These are phyloP conservation scores for Nomada hirtipes DNA, from an alignment of 2,888 invertebrate species.

Conservation along the genomic window DNA sequence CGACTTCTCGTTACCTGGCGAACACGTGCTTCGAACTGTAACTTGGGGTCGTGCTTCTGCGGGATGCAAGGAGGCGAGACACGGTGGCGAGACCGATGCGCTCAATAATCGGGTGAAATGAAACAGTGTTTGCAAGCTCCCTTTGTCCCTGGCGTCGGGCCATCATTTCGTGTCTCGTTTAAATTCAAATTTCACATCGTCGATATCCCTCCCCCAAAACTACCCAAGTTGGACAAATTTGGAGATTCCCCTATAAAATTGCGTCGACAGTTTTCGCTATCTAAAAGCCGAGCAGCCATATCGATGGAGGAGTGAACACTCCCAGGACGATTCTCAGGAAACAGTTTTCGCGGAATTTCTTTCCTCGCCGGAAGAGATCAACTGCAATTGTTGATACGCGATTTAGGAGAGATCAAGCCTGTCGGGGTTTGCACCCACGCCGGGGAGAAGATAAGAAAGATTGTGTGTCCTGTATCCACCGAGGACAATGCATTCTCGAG, in stretches of 20 bases:
- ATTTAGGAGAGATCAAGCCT: constrained; percentile 7
- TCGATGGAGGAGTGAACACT: not conserved
- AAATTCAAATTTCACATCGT: not conserved
- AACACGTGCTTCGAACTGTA: constrained; percentile 23
- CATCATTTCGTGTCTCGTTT: not conserved
- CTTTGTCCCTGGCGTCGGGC: not conserved
- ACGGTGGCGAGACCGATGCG: not conserved
- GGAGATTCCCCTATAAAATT: not conserved
- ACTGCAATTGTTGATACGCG: constrained; percentile 28
- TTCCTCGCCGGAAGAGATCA: not conserved
- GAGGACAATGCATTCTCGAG: not conserved
- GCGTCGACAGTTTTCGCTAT: not conserved
- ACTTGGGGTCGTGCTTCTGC: not conserved
- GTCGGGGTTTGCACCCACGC: constrained; percentile 5
- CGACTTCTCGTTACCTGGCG: constrained; percentile 40
- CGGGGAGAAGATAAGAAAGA: not conserved
- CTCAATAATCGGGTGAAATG: not conserved
- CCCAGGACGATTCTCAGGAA: not conserved
- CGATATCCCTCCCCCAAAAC: not conserved
- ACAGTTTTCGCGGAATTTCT: not conserved
- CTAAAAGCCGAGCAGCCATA: not conserved
- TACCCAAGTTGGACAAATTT: not conserved
- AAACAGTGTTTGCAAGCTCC: not conserved
- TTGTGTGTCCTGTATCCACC: not conserved
- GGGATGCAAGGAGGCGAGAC: not conserved